Evolutionary conservation across 2,797 vertebrate genomes (phyloP), one percentile per base, ranked within the genome.

Genomic region (Xenentodon cancila): DNA sequence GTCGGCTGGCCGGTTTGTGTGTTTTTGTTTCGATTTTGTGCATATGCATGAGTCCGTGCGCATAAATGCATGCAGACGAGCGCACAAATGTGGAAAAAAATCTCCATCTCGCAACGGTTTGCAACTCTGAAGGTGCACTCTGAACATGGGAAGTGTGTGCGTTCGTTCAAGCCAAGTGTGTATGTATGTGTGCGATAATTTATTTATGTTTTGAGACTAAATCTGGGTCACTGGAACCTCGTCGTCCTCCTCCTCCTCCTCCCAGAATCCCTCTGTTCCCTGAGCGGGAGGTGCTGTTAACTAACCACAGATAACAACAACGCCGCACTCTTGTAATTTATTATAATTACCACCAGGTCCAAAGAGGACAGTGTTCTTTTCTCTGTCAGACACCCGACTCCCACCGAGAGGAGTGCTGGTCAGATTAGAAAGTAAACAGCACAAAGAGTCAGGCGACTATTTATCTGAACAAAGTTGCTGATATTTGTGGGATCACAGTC

Each of bases 311-410:
- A 89, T 90, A 89, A 90, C 91, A 94, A 92, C 92, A 84, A 88
- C 86, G 79, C 91, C 72, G 87, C 86, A 71, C 91, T 90, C 92
- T 92, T 94, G 92, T 92, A 90, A 92, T 94, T 95, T 94, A 95
- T 94, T 94, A 95, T 92, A 96, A 95, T 95, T 95, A 95, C 93
- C 88, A 91, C 92, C 92, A 84, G 91, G 92, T 92, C 92, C 80
- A 54, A 92, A 89, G 91, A 95, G 93, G 92, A 92, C 92, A 88
- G 59, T 79, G 45, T 84, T 85, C 89, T 90, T 92, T 91, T 86
- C 88, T 75, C 78, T 78, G 80, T 82, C 88, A 88, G 89, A 85
- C 88, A 89, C 85, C 84, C 21, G 45, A 88, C 30, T 30, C 30
- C 30, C 30, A 30, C 30, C 30, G 30, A 30, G 30, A 30, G 30